Percentiles rank a stretch among this genome's conserved stretches.
Conservation (phyloP, 2,797 vertebrate genomes). For the Rhynchonycteris naso region DNA sequence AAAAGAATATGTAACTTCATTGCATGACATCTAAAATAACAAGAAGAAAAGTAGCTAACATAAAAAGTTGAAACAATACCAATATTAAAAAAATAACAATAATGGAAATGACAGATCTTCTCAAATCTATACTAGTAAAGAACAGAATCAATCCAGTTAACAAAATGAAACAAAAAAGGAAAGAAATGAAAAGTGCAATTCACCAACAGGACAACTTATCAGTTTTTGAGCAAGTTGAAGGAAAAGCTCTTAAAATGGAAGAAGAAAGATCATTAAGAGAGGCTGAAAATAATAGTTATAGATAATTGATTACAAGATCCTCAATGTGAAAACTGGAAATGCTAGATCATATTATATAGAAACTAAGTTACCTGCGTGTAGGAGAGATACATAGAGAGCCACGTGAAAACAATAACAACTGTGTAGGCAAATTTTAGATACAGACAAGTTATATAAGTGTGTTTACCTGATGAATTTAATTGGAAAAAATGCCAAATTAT, state of each 20-base stretch:
- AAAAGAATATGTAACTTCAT: background rate
- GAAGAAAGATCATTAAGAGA: background rate
- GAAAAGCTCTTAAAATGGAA: background rate
- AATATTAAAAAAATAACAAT: conserved; percentile 9
- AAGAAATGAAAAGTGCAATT: background rate
- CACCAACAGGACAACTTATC: background rate
- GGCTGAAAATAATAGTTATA: background rate
- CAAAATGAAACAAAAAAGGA: background rate
- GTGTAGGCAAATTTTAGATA: background rate
- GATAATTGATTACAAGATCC: background rate
- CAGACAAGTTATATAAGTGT: background rate
- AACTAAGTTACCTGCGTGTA: background rate
- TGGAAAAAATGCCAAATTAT: background rate
- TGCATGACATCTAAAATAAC: background rate
- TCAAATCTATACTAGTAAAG: background rate
- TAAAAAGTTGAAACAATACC: background rate
- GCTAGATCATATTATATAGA: background rate
- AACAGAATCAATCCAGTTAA: background rate
- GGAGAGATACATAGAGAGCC: background rate
- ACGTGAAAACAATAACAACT: background rate
- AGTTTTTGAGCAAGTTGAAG: background rate
- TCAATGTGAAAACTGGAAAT: background rate
- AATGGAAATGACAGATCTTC: background rate
- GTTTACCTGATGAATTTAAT: background rate
- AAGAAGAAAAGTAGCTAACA: background rate